Percentiles rank a stretch among this genome's conserved stretches.
phyloP scores from a whole-genome alignment of 2,888 invertebrate genomes.

The Penaeus monodon region DNA sequence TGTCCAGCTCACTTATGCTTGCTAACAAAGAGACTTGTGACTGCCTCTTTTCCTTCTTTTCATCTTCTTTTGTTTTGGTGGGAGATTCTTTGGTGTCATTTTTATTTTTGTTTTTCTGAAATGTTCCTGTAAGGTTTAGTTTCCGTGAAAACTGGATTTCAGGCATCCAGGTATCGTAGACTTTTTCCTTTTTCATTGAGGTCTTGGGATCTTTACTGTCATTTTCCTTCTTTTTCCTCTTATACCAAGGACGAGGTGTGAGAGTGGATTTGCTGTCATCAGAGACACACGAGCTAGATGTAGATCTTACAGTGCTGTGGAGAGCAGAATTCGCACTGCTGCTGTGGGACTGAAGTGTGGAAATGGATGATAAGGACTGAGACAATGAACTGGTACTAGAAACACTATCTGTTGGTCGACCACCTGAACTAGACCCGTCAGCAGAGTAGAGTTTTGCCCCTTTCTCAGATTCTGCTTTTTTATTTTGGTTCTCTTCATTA shows the following conservation, averaged over 20 bases:
- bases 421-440: neutral
- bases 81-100: constrained; percentile 24
- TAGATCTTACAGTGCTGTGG: constrained; percentile 38
- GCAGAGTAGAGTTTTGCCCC: constrained; percentile 1
- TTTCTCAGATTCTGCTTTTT: neutral
- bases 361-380: constrained; percentile 50
- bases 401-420: constrained; percentile 47
- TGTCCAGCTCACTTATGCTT: constrained; percentile 60
- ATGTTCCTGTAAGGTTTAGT: constrained; percentile 27
- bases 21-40: constrained; percentile 61
- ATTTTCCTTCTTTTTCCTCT: constrained; percentile 56
- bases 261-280: constrained; percentile 45
- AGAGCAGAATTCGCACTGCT: constrained; percentile 36
- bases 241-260: constrained; percentile 63
- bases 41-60: constrained; percentile 54
- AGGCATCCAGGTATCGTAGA: constrained; percentile 63
- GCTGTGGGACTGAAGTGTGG: constrained; percentile 50
- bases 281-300: constrained; percentile 42
- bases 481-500: neutral
- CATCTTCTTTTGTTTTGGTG: constrained; percentile 44
- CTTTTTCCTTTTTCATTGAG: constrained; percentile 34
- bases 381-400: constrained; percentile 54
- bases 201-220: constrained; percentile 35
- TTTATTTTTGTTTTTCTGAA: constrained; percentile 30
- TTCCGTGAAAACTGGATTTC: constrained; percentile 61